phyloP scores from a whole-genome alignment of 2,888 invertebrate genomes.

The Eremobia ochroleuca region DNA sequence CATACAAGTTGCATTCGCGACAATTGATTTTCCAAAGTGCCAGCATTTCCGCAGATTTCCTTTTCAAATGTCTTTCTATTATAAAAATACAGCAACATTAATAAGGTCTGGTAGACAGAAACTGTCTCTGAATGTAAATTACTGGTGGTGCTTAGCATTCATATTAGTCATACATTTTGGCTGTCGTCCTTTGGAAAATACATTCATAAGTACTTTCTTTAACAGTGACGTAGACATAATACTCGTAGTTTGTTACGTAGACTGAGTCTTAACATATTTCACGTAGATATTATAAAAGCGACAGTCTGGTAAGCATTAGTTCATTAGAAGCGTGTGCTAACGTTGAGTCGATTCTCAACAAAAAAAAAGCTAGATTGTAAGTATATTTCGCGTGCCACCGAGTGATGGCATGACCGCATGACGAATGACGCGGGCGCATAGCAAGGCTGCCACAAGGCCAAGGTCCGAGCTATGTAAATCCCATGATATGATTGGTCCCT shows the following conservation, averaged over 20 bases:
- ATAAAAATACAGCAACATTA: conserved; percentile 63
- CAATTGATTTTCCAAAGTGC: conserved; percentile 52
- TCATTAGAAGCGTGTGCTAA: not conserved
- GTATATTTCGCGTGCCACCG: conserved; percentile 57
- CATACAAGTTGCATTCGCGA: conserved; percentile 18
- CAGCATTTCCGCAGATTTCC: conserved; percentile 50
- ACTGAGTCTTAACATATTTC: conserved; percentile 12
- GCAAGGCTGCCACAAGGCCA: conserved; percentile 77
- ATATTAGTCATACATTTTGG: conserved; percentile 63
- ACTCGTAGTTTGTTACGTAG: conserved; percentile 32
- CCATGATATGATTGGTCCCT: conserved; percentile 62
- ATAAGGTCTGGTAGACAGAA: conserved; percentile 63
- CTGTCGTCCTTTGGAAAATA: conserved; percentile 53
- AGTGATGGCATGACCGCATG: conserved; percentile 59
- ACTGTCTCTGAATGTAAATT: conserved; percentile 63
- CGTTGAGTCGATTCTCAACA: not conserved
- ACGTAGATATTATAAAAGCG: not conserved
- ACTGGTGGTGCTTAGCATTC: conserved; percentile 45
- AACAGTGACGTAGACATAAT: conserved; percentile 43
- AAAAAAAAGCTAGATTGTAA: conserved; percentile 34
- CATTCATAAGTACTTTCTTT: conserved; percentile 53
- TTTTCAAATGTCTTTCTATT: conserved; percentile 57
- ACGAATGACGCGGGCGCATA: conserved; percentile 60
- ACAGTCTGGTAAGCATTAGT: not conserved
- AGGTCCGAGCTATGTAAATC: conserved; percentile 82